A percentile compares a stretch with the other conserved stretches of the same genome.
phyloP scores from a whole-genome alignment of 2,113 vertebrate genomes.

The Apodemus sylvaticus region DNA sequence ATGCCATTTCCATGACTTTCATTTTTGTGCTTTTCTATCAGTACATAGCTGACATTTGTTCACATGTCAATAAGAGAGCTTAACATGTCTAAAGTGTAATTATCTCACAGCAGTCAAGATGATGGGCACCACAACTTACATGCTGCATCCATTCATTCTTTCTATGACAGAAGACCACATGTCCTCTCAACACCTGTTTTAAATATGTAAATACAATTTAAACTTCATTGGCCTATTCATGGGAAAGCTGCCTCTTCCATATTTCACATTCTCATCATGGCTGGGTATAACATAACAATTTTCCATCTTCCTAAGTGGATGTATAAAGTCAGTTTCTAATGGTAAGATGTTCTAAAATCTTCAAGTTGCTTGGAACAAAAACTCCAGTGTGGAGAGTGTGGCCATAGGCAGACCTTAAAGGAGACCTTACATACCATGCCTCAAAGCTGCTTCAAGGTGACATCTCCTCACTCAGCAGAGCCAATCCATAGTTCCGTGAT shows the following conservation, averaged over 20 bases:
- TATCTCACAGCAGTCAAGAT: not conserved
- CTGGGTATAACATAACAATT: not conserved
- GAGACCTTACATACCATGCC: not conserved
- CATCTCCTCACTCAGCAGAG: not conserved
- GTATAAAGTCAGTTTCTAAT: conserved; percentile 3
- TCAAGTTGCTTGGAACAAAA: not conserved
- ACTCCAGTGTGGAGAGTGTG: not conserved
- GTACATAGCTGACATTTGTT: not conserved
- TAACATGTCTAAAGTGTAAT: not conserved
- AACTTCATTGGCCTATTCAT: conserved; percentile 16
- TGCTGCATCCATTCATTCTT: not conserved
- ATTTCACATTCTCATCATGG: not conserved
- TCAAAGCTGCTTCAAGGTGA: not conserved
- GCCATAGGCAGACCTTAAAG: not conserved
- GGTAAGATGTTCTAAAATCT: not conserved
- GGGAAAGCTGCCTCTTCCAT: not conserved
- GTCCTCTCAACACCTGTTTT: not conserved
- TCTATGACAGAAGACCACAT: not conserved
- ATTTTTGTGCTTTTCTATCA: not conserved
- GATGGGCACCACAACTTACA: not conserved
- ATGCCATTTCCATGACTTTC: not conserved
- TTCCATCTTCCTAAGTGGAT: not conserved
- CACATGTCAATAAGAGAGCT: not conserved
- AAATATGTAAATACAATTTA: not conserved
- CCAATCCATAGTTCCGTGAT: not conserved